A percentile compares a stretch with the other conserved stretches of the same genome.
Conservation (phyloP, 2,797 vertebrate genomes). For the Mus spretus region DNA sequence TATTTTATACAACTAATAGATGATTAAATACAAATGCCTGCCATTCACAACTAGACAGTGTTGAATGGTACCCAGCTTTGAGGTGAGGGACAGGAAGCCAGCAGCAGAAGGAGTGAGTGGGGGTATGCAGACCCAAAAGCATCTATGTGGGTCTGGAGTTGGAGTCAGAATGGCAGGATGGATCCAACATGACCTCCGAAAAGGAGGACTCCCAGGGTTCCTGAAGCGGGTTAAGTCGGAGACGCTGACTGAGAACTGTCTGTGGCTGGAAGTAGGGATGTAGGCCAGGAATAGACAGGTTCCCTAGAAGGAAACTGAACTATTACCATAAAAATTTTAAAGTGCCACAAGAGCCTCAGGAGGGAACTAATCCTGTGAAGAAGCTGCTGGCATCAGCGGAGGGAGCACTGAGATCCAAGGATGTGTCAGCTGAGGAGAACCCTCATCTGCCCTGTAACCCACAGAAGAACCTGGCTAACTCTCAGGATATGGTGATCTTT, state of each 20-base stretch:
- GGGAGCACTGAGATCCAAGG: neutral
- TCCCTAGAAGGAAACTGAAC: neutral
- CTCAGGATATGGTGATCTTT: too few relatives aligned
- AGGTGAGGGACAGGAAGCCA: neutral
- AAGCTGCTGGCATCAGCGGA: neutral
- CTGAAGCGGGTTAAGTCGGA: neutral
- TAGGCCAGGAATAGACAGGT: neutral
- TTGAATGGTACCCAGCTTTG: too few relatives aligned
- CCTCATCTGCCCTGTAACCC: neutral
- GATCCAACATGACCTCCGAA: rapidly evolving
- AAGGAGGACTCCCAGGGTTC: neutral
- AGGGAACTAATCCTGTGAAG: neutral
- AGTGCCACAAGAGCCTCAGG: neutral
- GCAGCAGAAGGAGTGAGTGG: neutral
- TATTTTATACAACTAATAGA: neutral
- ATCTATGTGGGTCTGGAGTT: neutral
- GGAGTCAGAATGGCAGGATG: too few relatives aligned
- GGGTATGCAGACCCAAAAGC: neutral
- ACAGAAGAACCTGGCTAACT: neutral
- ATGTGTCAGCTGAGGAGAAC: neutral
- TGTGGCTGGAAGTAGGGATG: neutral
- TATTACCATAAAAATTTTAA: neutral
- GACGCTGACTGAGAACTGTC: neutral
- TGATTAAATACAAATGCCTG: neutral
- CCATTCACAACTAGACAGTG: neutral